Evolutionary conservation across 2,113 vertebrate genomes (phyloP).

Genomic region (Dipodomys merriami): DNA sequence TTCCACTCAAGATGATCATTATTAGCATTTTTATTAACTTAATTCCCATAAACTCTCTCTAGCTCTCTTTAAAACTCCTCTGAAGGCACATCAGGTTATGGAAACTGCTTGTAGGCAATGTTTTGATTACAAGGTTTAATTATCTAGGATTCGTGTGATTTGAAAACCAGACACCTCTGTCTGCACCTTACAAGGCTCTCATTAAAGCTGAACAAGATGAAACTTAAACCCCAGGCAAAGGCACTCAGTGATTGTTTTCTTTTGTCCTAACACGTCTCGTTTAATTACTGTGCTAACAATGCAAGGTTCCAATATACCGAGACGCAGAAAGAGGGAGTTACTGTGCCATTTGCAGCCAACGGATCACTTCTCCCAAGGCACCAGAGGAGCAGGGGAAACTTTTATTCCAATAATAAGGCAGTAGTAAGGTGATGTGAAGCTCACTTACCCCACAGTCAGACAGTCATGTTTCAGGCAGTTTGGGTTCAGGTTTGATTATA

Average conservation of each 20-base stretch:
- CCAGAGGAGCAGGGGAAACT: not conserved
- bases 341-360: not conserved
- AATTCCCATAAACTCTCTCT: constrained; percentile 4
- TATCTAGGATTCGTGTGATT: constrained; percentile 52
- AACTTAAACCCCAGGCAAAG: constrained; percentile 28
- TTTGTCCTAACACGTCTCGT: constrained; percentile 52
- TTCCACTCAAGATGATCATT: constrained; percentile 11
- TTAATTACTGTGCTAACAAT: constrained; percentile 53
- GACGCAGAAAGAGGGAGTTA: constrained; percentile 2
- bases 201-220: constrained; percentile 54
- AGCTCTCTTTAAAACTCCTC: constrained; percentile 38
- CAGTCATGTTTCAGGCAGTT: not conserved
- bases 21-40: constrained; percentile 41
- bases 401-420: not conserved
- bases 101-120: constrained; percentile 28
- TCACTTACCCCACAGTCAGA: not conserved
- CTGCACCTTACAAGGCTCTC: constrained; percentile 45
- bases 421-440: not conserved
- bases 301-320: constrained; percentile 18
- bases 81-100: not conserved
- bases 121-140: constrained; percentile 61
- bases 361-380: not conserved
- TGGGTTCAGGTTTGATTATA: not conserved
- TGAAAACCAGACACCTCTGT: constrained; percentile 68
- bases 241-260: constrained; percentile 56